These are phyloP conservation scores for Myiopsitta monachus DNA, from an alignment of 2,113 vertebrate genomes.

Conservation along the genomic window DNA sequence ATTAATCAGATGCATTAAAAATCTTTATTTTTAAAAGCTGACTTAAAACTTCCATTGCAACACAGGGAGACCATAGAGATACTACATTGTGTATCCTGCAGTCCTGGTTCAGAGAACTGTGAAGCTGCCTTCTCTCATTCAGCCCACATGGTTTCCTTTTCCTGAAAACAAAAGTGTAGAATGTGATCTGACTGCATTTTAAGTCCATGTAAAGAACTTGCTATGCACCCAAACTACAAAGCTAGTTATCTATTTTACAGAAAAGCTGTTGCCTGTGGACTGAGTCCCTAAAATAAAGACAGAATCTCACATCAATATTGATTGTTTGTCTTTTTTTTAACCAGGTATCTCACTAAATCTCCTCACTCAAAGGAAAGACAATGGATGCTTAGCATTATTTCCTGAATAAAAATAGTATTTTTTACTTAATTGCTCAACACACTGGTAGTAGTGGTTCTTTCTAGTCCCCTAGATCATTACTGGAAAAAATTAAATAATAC, in stretches of 20 bases:
- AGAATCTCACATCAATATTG: not conserved
- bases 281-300: not conserved
- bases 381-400: not conserved
- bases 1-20: not conserved
- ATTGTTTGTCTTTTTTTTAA: not conserved
- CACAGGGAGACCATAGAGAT: not conserved
- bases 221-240: not conserved
- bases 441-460: not conserved
- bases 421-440: not conserved
- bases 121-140: not conserved
- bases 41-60: not conserved
- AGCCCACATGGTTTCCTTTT: not conserved
- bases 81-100: not conserved
- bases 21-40: not conserved
- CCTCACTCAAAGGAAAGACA: not conserved
- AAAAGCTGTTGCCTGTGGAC: not conserved
- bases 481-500: not conserved
- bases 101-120: not conserved
- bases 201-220: not conserved
- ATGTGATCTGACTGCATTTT: not conserved
- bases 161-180: not conserved
- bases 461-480: not conserved
- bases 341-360: not conserved
- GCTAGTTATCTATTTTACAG: not conserved
- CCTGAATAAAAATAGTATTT: not conserved